These are phyloP conservation scores for Pogonophryne albipinna DNA, from an alignment of 2,797 vertebrate genomes.

Conservation along the genomic window DNA sequence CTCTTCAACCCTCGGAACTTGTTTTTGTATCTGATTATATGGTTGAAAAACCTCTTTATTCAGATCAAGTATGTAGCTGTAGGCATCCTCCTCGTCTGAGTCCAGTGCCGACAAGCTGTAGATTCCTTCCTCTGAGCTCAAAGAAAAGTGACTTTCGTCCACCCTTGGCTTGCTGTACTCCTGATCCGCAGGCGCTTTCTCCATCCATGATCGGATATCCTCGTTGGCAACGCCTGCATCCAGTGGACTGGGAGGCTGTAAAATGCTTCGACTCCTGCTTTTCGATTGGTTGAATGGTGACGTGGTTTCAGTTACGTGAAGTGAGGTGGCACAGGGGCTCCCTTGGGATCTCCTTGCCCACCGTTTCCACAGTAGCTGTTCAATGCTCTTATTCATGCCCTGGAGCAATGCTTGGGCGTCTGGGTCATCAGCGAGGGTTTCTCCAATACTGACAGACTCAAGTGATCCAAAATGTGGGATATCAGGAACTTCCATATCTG, in stretches of 20 bases:
- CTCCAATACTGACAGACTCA: conserved; percentile 31
- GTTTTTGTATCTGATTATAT: conserved; percentile 24
- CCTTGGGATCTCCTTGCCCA: conserved; percentile 61
- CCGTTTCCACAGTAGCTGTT: conserved; percentile 65
- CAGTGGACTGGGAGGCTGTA: conserved; percentile 55
- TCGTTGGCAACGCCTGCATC: conserved; percentile 26
- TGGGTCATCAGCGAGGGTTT: conserved; percentile 10
- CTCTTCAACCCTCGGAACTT: conserved; percentile 59
- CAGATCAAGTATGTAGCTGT: conserved; percentile 79
- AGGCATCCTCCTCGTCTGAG: conserved; percentile 80
- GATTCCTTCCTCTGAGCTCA: conserved; percentile 73
- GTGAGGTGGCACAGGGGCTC: not conserved
- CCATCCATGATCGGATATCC: conserved; percentile 65
- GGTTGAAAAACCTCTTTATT: conserved; percentile 70
- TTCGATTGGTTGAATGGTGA: conserved; percentile 22
- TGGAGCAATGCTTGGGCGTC: conserved; percentile 42
- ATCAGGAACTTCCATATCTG: conserved; percentile 15
- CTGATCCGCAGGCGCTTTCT: conserved; percentile 23
- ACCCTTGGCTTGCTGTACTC: not conserved
- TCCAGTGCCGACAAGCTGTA: conserved; percentile 69
- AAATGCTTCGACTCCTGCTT: conserved; percentile 7
- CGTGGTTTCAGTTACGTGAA: not conserved
- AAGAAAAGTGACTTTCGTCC: conserved; percentile 50
- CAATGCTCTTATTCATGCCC: conserved; percentile 53
- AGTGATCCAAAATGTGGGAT: conserved; percentile 53